Conservation (phyloP, 2,797 vertebrate species). For the Trachops cirrhosus region DNA sequence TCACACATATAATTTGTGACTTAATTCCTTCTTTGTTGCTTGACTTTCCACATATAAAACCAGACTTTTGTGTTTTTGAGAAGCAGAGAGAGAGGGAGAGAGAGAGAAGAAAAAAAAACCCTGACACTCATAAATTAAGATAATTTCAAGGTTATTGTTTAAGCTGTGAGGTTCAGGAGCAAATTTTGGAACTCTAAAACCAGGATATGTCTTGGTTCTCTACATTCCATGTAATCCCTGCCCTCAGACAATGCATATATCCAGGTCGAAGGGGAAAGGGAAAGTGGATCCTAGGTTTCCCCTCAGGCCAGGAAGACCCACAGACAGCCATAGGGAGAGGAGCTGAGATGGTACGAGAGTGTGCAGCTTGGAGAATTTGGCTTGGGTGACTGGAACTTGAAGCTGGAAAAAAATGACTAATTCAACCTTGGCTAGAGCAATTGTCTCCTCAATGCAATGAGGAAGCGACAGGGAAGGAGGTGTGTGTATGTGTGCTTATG, state of each 20-base stretch:
- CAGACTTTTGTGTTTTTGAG: not conserved
- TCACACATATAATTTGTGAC: not conserved
- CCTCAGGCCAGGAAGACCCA: not conserved
- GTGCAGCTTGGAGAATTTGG: too few relatives aligned
- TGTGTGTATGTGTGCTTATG: not conserved
- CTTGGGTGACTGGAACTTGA: not conserved
- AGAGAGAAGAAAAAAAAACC: not conserved
- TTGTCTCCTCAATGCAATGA: not conserved
- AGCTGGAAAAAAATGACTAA: too few relatives aligned
- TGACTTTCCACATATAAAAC: not conserved
- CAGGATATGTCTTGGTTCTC: not conserved
- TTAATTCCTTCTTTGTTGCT: not conserved
- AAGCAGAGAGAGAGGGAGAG: not conserved
- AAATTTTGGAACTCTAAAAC: not conserved
- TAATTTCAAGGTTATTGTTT: not conserved
- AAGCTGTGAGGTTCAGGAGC: not conserved
- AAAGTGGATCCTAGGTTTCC: not conserved
- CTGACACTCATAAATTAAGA: not conserved
- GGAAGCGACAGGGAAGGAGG: not conserved
- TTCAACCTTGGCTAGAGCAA: not conserved
- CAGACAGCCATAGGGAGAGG: not conserved
- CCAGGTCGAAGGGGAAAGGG: not conserved
- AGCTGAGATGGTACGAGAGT: not conserved
- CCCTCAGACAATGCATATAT: not conserved
- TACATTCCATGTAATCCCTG: not conserved